phyloP scores from a whole-genome alignment of 2,888 invertebrate species.

The Hydraecia micacea region DNA sequence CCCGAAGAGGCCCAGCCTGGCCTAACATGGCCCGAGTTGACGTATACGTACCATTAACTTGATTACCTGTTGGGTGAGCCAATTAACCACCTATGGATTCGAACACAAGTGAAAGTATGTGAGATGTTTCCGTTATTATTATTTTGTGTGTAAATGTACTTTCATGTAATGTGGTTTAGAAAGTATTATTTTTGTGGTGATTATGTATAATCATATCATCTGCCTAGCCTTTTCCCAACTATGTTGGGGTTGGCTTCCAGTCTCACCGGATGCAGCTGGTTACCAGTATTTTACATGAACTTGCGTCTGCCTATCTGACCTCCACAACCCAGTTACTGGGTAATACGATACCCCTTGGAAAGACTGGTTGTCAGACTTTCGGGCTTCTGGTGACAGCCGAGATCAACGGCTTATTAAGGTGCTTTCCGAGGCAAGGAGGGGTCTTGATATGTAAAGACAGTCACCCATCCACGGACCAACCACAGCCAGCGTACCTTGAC shows the following conservation, averaged over 20 bases:
- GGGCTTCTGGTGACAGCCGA: neutral
- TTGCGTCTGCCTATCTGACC: neutral
- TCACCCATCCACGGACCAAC: neutral
- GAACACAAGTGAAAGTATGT: constrained; percentile 13
- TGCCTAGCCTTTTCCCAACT: neutral
- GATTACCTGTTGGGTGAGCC: constrained; percentile 54
- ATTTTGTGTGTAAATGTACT: neutral
- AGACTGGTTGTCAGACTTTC: neutral
- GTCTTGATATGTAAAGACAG: neutral
- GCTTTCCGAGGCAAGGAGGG: neutral
- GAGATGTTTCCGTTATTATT: neutral
- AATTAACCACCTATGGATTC: constrained; percentile 49
- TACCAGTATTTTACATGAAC: neutral
- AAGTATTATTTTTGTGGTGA: neutral
- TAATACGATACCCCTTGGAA: neutral
- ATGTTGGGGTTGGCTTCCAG: neutral
- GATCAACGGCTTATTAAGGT: neutral
- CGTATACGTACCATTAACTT: constrained; percentile 52
- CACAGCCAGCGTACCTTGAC: neutral
- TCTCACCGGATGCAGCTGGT: neutral
- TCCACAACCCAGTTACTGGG: neutral
- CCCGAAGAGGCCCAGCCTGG: constrained; percentile 22
- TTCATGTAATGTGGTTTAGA: neutral
- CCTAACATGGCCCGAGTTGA: constrained; percentile 38
- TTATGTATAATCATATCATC: neutral